Evolutionary conservation across 2,888 invertebrate genomes (phyloP).

Genomic region (Hydrotaea cyrtoneurina): DNA sequence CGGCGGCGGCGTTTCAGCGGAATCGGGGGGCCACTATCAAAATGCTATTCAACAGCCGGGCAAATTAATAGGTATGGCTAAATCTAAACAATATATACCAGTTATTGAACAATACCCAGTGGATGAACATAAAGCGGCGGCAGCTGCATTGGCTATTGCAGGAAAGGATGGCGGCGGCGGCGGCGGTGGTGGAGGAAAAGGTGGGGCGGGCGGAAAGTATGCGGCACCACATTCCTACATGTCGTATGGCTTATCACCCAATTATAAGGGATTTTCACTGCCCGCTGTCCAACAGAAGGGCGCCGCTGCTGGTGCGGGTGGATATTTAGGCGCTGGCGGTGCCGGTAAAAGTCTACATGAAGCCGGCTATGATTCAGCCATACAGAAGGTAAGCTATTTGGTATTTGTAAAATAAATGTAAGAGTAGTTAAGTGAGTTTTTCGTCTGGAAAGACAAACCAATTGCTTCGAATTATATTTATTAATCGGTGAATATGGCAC

Average conservation of each 20-base stretch:
- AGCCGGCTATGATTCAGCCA: constrained; percentile 55
- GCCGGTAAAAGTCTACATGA: constrained; percentile 36
- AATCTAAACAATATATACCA: constrained; percentile 76
- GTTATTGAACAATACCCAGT: constrained; percentile 72
- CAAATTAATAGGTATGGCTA: constrained; percentile 76
- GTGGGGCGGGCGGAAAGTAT: constrained; percentile 31
- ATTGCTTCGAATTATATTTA: no score
- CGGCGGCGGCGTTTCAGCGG: neutral
- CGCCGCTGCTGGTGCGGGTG: neutral
- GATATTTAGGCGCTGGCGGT: constrained; percentile 14
- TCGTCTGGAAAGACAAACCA: no score
- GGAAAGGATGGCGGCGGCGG: neutral
- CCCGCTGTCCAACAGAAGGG: no score
- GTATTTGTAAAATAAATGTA: neutral
- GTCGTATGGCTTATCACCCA: constrained; percentile 75
- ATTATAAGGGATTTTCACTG: constrained; percentile 74
- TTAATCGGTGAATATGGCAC: no score
- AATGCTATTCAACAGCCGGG: constrained; percentile 68
- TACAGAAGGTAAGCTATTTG: constrained; percentile 53
- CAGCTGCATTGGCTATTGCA: constrained; percentile 30
- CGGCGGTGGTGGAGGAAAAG: neutral
- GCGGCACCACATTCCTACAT: constrained; percentile 71
- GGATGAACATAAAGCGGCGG: constrained; percentile 65
- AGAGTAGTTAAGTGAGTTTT: no score
- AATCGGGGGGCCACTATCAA: constrained; percentile 42